Base-by-base conservation (phyloP, 2,888 invertebrate genomes). In the Meteorus cinctellus region DNA sequence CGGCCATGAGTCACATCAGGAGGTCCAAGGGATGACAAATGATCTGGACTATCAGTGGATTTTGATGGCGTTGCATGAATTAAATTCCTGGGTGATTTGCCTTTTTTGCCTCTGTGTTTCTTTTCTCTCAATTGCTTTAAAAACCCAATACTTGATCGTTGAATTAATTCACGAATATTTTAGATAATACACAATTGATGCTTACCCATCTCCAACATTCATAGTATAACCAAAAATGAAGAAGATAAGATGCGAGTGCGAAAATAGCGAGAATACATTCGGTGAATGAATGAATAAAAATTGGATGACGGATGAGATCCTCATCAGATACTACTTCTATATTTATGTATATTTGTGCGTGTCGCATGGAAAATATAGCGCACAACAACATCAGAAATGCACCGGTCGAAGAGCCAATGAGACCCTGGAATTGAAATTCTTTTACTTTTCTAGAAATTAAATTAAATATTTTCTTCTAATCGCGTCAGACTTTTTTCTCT, bases 231-330 rank as follows among this genome's bases (percentile, higher is more conserved):
- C 88, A 89, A 31, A 81, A 80, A 36, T 89, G 87, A 27, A 88
- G 69, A 4, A 87, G 80, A 74, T 87, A 88, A n/a, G 89, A 34
- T 31, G 76, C 72, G 82, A 86, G 84, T n/a, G 82, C 82, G 34
- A 86, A 82, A n/a, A 89, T 82, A 24, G 88, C 88, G 16, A 87
- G 24, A 19, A 87, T 82, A 74, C 88, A 88, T 67, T 88, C 81
- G 16, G 83, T 27, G 68, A 88, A 87, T 78, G 86, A 87, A 75
- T 89, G 89, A 62, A 86, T 79, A 73, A 87, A 89, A 68, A 88
- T 76, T 0, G 89, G 88, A 84, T 89, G 88, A 2, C 55, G 27
- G 4, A 86, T 68, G 62, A 89, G 76, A 45, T 87, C 84, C 3
- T 82, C 81, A 70, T 89, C 88, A 12, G 82, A 78, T n/a, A 89